phyloP scores from a whole-genome alignment of 2,797 vertebrate genomes.

The Falco peregrinus region DNA sequence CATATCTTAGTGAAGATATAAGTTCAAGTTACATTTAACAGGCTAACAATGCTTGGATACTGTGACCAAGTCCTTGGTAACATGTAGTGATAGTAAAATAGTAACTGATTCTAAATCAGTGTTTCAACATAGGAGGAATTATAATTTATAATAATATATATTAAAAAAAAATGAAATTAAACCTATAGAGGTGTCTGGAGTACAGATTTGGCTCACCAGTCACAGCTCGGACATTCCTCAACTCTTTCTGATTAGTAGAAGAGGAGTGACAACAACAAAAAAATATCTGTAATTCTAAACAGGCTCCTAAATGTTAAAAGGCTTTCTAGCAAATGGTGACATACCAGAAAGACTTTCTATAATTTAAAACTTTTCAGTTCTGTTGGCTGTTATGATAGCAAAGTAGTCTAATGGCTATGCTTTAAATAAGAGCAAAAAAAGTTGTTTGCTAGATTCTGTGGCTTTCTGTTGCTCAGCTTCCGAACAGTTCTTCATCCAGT shows the following conservation, averaged over 20 bases:
- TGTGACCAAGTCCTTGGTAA: neutral
- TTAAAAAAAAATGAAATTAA: neutral
- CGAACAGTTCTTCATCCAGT: neutral
- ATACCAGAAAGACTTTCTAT: neutral
- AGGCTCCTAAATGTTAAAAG: neutral
- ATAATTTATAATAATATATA: neutral
- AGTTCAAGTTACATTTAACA: neutral
- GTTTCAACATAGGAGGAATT: neutral
- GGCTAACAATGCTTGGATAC: neutral
- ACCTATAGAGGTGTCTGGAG: neutral
- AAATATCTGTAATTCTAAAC: neutral
- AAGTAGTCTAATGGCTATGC: neutral
- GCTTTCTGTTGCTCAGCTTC: neutral
- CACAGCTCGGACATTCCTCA: neutral
- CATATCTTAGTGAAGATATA: neutral
- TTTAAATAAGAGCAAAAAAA: neutral
- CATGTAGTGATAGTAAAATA: neutral
- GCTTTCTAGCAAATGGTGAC: neutral
- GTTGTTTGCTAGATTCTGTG: neutral
- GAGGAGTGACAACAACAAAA: neutral
- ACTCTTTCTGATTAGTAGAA: neutral
- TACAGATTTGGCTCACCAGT: neutral
- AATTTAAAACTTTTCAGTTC: neutral
- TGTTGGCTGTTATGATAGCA: neutral
- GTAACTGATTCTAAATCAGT: neutral